These are phyloP conservation scores for Telmatherina bonti DNA, from an alignment of 2,797 vertebrate genomes.

Conservation along the genomic window DNA sequence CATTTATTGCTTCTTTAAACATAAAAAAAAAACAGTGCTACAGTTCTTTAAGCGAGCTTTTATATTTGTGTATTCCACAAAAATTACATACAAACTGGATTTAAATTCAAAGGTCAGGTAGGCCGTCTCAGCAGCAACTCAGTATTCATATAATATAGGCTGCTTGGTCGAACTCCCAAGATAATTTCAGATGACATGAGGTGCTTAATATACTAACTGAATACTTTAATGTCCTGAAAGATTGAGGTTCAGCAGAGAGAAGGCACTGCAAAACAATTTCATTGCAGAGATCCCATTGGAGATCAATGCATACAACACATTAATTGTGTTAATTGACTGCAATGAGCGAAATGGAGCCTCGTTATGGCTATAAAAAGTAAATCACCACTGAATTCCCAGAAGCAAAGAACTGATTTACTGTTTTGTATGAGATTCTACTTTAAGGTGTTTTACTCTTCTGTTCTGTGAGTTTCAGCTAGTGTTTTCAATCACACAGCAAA, in stretches of 20 bases:
- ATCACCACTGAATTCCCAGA: conserved; percentile 45
- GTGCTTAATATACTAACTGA: conserved; percentile 56
- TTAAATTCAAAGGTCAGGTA: conserved; percentile 13
- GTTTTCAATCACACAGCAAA: conserved; percentile 38
- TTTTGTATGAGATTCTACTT: conserved; percentile 22
- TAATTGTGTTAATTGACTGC: conserved; percentile 66
- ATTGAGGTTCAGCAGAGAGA: conserved; percentile 27
- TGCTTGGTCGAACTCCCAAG: conserved; percentile 24
- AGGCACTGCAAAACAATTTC: conserved; percentile 54
- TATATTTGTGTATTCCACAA: neutral
- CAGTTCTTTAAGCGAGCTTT: neutral
- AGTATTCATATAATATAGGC: conserved; percentile 40
- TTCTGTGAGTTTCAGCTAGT: conserved; percentile 24
- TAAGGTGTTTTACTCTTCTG: conserved; percentile 13
- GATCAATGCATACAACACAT: conserved; percentile 66
- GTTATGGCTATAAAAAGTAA: conserved; percentile 45
- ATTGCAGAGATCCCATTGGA: conserved; percentile 41
- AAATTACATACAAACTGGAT: neutral
- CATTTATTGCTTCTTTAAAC: too few relatives aligned
- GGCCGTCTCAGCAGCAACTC: conserved; percentile 35
- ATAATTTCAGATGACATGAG: conserved; percentile 36
- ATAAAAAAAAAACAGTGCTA: neutral
- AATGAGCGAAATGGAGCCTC: conserved; percentile 41
- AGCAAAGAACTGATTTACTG: conserved; percentile 19
- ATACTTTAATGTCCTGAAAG: conserved; percentile 36